These are phyloP conservation scores for Hofmannophila pseudospretella DNA, from an alignment of 2,888 invertebrate species.

Conservation along the genomic window DNA sequence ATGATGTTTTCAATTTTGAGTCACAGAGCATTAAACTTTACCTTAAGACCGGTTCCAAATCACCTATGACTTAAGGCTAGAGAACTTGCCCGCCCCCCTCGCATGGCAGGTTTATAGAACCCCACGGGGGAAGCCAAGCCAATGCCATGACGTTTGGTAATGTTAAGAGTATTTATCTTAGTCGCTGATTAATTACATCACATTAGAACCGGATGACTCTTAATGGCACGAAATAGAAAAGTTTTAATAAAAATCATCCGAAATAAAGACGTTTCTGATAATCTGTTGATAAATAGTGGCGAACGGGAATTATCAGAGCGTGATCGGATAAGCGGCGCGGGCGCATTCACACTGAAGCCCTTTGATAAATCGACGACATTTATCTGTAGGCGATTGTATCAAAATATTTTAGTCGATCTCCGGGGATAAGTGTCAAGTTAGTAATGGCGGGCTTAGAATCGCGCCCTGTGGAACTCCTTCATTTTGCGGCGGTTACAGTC, in stretches of 20 bases:
- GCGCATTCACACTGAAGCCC: constrained; percentile 36
- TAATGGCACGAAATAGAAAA: constrained; percentile 19
- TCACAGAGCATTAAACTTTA: not conserved
- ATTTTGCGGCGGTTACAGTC: constrained; percentile 23
- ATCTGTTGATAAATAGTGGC: constrained; percentile 65
- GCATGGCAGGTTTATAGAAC: not conserved
- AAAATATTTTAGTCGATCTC: constrained; percentile 69
- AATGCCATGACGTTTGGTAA: not conserved
- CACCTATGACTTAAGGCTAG: not conserved
- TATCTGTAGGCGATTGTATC: constrained; percentile 69
- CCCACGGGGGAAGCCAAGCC: not conserved
- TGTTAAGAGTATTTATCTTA: constrained; percentile 3
- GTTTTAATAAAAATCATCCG: constrained; percentile 42
- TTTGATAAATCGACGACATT: constrained; percentile 72
- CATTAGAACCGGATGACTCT: constrained; percentile 46
- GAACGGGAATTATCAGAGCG: constrained; percentile 51
- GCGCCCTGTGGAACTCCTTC: constrained; percentile 33
- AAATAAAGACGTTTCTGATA: constrained; percentile 65
- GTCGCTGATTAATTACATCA: constrained; percentile 24
- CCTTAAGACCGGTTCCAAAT: not conserved
- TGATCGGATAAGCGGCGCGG: constrained; percentile 38
- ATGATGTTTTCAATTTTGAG: not conserved
- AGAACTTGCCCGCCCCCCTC: not conserved
- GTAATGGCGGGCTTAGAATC: constrained; percentile 56
- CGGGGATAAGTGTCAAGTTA: constrained; percentile 62